Evolutionary conservation across 2,113 vertebrate species (phyloP), one percentile per base, ranked within the genome.

Genomic region (Isichthys henryi): DNA sequence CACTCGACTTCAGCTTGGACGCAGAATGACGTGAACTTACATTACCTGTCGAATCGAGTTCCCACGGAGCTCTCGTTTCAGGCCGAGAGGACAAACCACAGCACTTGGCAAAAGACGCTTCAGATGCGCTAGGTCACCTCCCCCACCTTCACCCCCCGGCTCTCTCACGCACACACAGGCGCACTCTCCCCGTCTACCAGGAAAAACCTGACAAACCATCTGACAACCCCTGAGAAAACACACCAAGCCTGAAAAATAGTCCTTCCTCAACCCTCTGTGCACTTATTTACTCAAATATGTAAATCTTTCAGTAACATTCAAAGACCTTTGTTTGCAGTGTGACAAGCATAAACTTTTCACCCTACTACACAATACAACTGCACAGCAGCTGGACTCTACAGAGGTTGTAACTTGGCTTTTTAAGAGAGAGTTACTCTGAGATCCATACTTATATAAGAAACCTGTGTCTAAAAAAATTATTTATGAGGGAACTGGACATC

Each of bases 21-120:
- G 35, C 82, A 46, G 45, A 48, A n/a, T 21, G 10, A 27, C 49
- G 11, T 80, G 90, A 92, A 88, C 92, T 93, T 92, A 89, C 92
- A 19, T 90, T 94, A 95, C 94, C 95, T 94, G 94, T 93, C 92
- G 88, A 93, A 90, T 92, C 90, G 91, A 84, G 93, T 96, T 96
- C 96, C 95, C 96, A 96, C 95, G 95, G 92, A 93, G 93, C 90
- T 96, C 95, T 90, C 89, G 92, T 96, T 96, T 95, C 96, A 95
- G 92, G 90, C 88, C 90, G 90, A 92, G 91, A 92, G 93, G 90
- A 93, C 92, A 94, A 92, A 93, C 93, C 92, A 77, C 66, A 89
- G 86, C 88, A 92, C 93, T 93, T 92, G 93, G 93, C 90, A 91
- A 95, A 89, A 91, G 90, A 90, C 62, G 85, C 56, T 49, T 85